A percentile compares a stretch with the other conserved stretches of the same genome.
Conservation (phyloP, 2,113 vertebrate genomes). For the Phasianus colchicus region DNA sequence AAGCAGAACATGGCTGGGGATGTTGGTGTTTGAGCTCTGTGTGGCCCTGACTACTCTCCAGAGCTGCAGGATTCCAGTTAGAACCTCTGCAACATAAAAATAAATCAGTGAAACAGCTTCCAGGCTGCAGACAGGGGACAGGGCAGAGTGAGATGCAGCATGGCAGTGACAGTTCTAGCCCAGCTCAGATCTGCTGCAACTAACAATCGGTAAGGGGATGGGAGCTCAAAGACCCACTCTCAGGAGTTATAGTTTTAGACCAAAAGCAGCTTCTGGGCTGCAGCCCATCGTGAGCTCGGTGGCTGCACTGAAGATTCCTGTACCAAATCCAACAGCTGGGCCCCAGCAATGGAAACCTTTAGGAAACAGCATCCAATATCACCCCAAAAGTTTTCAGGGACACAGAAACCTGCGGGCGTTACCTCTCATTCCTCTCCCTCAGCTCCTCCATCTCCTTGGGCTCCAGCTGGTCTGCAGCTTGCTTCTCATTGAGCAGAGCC, state of each 20-base stretch:
- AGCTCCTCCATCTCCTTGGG: constrained; percentile 83
- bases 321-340: background rate
- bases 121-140: background rate
- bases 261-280: background rate
- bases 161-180: background rate
- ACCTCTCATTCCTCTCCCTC: constrained; percentile 85
- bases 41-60: fast-evolving
- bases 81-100: background rate
- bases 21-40: background rate
- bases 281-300: background rate
- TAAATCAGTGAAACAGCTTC: background rate
- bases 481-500: constrained; percentile 77
- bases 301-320: background rate
- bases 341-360: background rate
- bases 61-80: background rate
- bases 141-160: fast-evolving
- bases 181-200: background rate
- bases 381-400: background rate
- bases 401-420: fast-evolving
- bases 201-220: background rate
- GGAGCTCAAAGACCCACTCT: background rate
- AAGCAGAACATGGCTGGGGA: background rate
- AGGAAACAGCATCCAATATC: background rate
- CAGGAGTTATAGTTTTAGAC: background rate
- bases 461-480: constrained; percentile 70